Conservation (phyloP, 2,113 vertebrate genomes). For the Cyprinodon tularosa region DNA sequence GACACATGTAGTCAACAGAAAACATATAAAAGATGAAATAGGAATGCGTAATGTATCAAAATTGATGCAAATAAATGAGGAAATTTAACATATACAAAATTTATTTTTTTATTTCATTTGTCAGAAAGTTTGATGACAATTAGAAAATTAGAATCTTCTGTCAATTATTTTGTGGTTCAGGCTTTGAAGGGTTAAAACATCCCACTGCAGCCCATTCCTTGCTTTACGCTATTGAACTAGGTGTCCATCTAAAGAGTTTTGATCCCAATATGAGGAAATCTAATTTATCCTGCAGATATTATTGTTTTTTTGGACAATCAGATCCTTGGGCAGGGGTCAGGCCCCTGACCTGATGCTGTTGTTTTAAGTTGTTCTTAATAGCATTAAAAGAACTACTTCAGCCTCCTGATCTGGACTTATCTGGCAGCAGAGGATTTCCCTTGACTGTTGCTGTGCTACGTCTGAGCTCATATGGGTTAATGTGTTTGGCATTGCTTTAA, state of each 20-base stretch:
- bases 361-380: constrained; percentile 72
- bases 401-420: constrained; percentile 73
- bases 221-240: constrained; percentile 13
- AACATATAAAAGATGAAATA: too few relatives aligned
- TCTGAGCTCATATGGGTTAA: constrained; percentile 26
- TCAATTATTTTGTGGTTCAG: too few relatives aligned
- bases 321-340: constrained; percentile 60
- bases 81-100: too few relatives aligned
- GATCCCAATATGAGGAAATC: constrained; percentile 32
- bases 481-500: constrained; percentile 36
- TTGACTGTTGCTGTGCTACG: constrained; percentile 43
- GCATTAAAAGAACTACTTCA: constrained; percentile 69
- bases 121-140: too few relatives aligned
- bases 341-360: constrained; percentile 51
- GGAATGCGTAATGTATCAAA: too few relatives aligned
- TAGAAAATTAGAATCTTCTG: too few relatives aligned
- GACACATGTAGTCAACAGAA: too few relatives aligned
- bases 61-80: too few relatives aligned
- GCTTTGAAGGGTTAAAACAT: too few relatives aligned
- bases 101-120: too few relatives aligned
- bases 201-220: neutral
- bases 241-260: constrained; percentile 26
- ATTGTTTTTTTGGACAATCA: constrained; percentile 44
- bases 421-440: constrained; percentile 69
- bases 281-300: constrained; percentile 32